Conservation (phyloP, 23 tunicate species). For the Halocynthia roretzi region DNA sequence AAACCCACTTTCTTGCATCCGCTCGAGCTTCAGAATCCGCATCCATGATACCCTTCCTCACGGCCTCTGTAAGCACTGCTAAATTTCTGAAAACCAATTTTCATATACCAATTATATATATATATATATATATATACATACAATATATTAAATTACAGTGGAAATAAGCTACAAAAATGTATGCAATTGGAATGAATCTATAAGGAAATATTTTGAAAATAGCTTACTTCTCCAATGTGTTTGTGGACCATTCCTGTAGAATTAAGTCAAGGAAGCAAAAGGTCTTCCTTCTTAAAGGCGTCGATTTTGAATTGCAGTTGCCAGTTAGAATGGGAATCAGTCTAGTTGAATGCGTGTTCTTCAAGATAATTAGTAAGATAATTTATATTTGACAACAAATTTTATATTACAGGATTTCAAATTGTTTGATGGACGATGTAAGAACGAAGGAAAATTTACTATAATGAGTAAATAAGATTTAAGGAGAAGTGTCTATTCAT, state of each 20-base stretch:
- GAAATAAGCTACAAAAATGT: too few species aligned
- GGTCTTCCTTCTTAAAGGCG: conserved; percentile 49
- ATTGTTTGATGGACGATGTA: too few species aligned
- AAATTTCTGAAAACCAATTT: conserved; percentile 61
- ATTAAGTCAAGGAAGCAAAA: conserved; percentile 49
- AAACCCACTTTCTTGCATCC: conserved; percentile 82
- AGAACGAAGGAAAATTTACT: too few species aligned
- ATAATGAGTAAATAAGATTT: too few species aligned
- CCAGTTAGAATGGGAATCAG: conserved; percentile 51
- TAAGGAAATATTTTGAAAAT: background rate
- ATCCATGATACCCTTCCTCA: conserved; percentile 74
- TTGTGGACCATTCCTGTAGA: conserved; percentile 67
- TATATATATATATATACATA: too few species aligned
- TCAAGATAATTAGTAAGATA: conserved; percentile 3
- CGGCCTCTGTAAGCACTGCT: conserved; percentile 44
- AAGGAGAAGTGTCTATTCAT: too few species aligned
- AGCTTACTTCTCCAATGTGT: conserved; percentile 67
- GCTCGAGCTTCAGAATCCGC: conserved; percentile 82
- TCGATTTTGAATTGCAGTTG: conserved; percentile 61
- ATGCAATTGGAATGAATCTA: too few species aligned
- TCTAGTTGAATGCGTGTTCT: conserved; percentile 75
- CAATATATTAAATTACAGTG: too few species aligned
- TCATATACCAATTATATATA: too few species aligned
- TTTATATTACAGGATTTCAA: too few species aligned
- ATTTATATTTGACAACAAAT: background rate